Percentiles rank a stretch among this genome's conserved stretches.
Conservation (phyloP, 2,888 invertebrate genomes). For the Listrodromus nycthemerus region DNA sequence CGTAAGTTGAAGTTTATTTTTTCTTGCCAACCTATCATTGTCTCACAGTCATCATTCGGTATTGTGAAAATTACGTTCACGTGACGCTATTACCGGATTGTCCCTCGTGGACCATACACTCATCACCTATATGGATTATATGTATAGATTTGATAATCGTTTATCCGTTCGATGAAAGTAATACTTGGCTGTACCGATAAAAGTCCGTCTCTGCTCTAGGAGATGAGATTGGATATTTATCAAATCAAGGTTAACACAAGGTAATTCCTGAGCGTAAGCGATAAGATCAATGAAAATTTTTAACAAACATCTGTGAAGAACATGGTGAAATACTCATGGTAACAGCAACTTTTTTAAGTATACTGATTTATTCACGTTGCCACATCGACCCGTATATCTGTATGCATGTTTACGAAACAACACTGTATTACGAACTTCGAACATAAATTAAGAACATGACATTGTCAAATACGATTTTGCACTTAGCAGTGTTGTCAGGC, state of each 20-base stretch:
- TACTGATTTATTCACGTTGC: background rate
- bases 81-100: background rate
- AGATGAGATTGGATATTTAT: background rate
- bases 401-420: conserved; percentile 6
- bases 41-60: background rate
- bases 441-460: background rate
- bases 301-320: background rate
- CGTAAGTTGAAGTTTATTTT: conserved; percentile 76
- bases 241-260: background rate
- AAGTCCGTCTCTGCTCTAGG: background rate
- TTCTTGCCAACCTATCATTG: background rate
- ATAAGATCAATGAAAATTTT: background rate
- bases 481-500: conserved; percentile 17
- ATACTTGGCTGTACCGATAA: background rate
- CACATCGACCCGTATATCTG: background rate
- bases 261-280: background rate
- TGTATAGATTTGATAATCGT: background rate
- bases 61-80: conserved; percentile 4
- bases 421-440: background rate
- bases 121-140: background rate
- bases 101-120: conserved; percentile 18
- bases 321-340: background rate
- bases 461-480: conserved; percentile 15
- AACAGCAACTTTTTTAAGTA: background rate
- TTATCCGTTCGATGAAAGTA: background rate